These are phyloP conservation scores for Mythimna albipuncta DNA, from an alignment of 2,888 invertebrate genomes.

Conservation along the genomic window DNA sequence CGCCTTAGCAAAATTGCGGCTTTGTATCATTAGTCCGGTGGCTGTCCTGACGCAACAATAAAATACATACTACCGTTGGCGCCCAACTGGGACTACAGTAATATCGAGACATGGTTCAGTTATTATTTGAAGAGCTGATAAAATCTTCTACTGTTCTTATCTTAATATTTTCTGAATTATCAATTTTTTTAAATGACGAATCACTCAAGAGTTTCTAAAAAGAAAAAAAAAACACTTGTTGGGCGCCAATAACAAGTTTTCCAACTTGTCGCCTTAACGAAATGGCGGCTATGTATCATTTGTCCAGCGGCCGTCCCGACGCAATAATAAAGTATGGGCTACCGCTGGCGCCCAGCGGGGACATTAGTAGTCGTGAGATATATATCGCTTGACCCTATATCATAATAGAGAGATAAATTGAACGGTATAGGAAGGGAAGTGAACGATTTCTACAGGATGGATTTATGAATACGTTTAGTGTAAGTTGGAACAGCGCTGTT, in stretches of 20 bases:
- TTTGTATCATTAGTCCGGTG: slow-evolving; percentile 30
- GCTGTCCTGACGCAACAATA: slow-evolving; percentile 57
- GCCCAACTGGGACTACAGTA: slow-evolving; percentile 25
- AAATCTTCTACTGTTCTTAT: neutral
- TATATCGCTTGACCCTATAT: slow-evolving; percentile 57
- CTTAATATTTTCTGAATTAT: too few relatives aligned
- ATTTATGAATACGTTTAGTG: slow-evolving; percentile 15
- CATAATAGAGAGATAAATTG: slow-evolving; percentile 54
- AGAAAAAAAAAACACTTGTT: slow-evolving; percentile 34
- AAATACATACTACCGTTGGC: slow-evolving; percentile 44
- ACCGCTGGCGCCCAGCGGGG: slow-evolving; percentile 47
- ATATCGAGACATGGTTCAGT: slow-evolving; percentile 1
- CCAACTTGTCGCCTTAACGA: slow-evolving; percentile 39
- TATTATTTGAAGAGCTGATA: neutral
- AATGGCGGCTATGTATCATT: slow-evolving; percentile 37
- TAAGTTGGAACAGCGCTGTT: slow-evolving; percentile 1
- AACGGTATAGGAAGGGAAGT: slow-evolving; percentile 22
- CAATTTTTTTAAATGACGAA: too few relatives aligned
- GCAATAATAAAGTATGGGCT: slow-evolving; percentile 58
- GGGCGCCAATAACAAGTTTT: slow-evolving; percentile 27
- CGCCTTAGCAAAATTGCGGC: slow-evolving; percentile 28
- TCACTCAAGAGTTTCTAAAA: too few relatives aligned
- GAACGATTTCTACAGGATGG: slow-evolving; percentile 13
- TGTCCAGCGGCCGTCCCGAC: slow-evolving; percentile 27
- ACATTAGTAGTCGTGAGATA: slow-evolving; percentile 50